Base-by-base conservation (phyloP, 2,113 vertebrate genomes). In the Garra rufa region DNA sequence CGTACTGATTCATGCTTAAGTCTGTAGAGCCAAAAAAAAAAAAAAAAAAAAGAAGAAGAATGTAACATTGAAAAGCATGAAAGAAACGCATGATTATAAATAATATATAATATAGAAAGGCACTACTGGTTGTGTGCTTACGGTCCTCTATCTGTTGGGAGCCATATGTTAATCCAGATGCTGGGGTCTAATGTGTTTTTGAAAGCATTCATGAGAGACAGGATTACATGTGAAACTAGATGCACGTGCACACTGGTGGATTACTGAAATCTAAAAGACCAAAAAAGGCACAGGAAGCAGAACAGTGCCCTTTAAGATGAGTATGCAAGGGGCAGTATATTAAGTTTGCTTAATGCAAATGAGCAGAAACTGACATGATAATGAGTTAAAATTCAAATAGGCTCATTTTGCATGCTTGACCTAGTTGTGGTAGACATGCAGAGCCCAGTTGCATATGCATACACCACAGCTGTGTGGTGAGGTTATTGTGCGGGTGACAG, bases 111-210 rank as follows among this genome's bases (percentile, higher is more conserved):
- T 3, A 34, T 34, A 34, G 34, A 34, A 34, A 28, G 4, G 19
- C 3, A 1, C 8, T 50, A 21, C 19, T 59, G 52, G 30, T 69
- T 69, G 30, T 21, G 65, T 69, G 30, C 17, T 11, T 69, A 21
- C 41, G 34, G 9, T 17, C 6, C 24, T 71, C 14, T 74, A 30
- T 77, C 17, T 41, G 19, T 63, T 61, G 30, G 9, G 59, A 1
- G 4, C 67, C 43, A 73, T 48, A 52, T 26, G 86, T 88, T 86
- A 88, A 81, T 65, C 71, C 50, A 34, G 46, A 75, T 26, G 28
- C 85, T 83, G 88, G 44, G 74, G 15, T 81, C 2, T 76, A 21
- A 76, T 19, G 38, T 61, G 57, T 71, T 46, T 11, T 50, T 26
- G 21, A 77, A 19, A 34, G 50, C 50, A 41, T 59, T 17, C 13